These are phyloP conservation scores for Nomada fucata DNA, from an alignment of 2,888 invertebrate species.

Conservation along the genomic window DNA sequence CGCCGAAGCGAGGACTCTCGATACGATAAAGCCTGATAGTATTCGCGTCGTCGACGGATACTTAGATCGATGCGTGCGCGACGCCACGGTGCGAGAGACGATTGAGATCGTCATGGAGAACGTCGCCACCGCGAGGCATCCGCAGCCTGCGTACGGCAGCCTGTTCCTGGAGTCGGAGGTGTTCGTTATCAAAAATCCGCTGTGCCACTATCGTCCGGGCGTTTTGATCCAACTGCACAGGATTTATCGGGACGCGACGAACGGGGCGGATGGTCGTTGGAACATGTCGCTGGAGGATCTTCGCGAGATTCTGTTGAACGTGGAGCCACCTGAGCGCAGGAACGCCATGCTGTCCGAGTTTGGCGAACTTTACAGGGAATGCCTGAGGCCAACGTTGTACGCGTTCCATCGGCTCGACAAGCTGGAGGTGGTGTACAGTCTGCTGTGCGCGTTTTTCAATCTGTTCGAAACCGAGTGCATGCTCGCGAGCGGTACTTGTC, in stretches of 20 bases:
- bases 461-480: slow-evolving; percentile 72
- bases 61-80: slow-evolving; percentile 60
- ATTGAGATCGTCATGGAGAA: slow-evolving; percentile 66
- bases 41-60: slow-evolving; percentile 59
- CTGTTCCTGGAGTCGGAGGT: slow-evolving; percentile 72
- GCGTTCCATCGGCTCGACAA: slow-evolving; percentile 36
- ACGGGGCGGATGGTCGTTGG: slow-evolving; percentile 59
- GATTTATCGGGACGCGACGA: slow-evolving; percentile 54
- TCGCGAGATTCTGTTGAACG: slow-evolving; percentile 60
- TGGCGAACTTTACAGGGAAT: slow-evolving; percentile 55
- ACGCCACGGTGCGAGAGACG: slow-evolving; percentile 63
- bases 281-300: slow-evolving; percentile 71
- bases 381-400: slow-evolving; percentile 50
- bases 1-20: not conserved
- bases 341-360: slow-evolving; percentile 56
- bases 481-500: slow-evolving; percentile 41
- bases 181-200: slow-evolving; percentile 72
- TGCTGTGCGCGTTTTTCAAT: slow-evolving; percentile 70
- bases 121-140: slow-evolving; percentile 2
- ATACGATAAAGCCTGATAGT: accelerated
- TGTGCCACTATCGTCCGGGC: slow-evolving; percentile 64
- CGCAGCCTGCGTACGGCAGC: slow-evolving; percentile 58
- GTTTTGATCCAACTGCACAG: slow-evolving; percentile 62
- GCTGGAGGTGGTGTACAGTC: slow-evolving; percentile 61
- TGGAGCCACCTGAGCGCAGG: slow-evolving; percentile 51